Base-by-base conservation (phyloP, 2,888 invertebrate genomes). In the Eupithecia exiguata region DNA sequence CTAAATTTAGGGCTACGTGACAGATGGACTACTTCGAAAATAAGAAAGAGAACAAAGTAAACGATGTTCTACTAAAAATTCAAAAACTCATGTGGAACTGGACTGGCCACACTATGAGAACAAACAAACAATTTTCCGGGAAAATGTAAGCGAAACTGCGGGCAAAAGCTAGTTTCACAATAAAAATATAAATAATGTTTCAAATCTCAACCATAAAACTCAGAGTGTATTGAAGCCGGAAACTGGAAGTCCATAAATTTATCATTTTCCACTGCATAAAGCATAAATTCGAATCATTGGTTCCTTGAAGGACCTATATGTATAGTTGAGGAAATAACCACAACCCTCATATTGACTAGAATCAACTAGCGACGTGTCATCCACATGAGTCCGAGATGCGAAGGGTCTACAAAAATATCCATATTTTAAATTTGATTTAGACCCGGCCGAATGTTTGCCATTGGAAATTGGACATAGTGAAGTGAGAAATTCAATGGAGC, bases 211-310 rank as follows among this genome's bases (percentile, higher is more conserved):
- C 91, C 88, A 89, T 93, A 92, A 93, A 92, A 92, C 89, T 89
- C 88, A 88, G 82, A 81, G 85, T 88, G 88, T 88, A 88, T 89
- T 83, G 87, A 79, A 83, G 84, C 87, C 89, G 92, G 92, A 77
- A 92, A 91, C 93, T 92, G 93, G 93, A 91, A 93, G 85, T 81
- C 83, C 89, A 92, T 94, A 93, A 93, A 94, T 94, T 93, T 94
- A 91, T 94, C 87, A 93, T 94, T 94, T 94, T 94, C 94, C 94
- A 90, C 91, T 92, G 93, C 93, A 94, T 94, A 93, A 94, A 94
- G 91, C 94, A 89, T 91, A 92, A 92, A 92, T 91, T 92, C 93
- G 92, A 91, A 91, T 93, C 93, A 93, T 90, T 92, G 91, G 87
- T 92, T 92, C 92, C 91, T 89, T 82, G 71, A 70, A 84, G 87